A percentile compares a stretch with the other conserved stretches of the same genome.
These are phyloP conservation scores for Elysia crispata DNA, from an alignment of 2,888 invertebrate species.

Conservation along the genomic window DNA sequence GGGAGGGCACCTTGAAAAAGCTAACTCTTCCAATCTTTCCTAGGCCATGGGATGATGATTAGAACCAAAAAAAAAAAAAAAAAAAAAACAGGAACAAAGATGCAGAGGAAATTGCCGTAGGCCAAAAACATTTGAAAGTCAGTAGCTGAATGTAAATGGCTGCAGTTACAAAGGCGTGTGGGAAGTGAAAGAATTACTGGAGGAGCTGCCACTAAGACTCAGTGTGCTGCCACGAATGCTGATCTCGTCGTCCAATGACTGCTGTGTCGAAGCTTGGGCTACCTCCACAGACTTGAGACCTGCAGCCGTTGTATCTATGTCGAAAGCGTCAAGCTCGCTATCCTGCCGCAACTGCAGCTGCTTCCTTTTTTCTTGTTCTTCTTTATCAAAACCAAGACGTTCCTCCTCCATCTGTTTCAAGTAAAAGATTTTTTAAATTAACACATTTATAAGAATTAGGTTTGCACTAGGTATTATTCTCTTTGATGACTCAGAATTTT, in stretches of 20 bases:
- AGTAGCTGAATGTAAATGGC: too few species aligned
- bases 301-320: slow-evolving; percentile 93
- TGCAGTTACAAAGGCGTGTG: slow-evolving; percentile 54
- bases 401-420: slow-evolving; percentile 92
- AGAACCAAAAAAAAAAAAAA: too few species aligned
- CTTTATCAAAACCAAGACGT: slow-evolving; percentile 92
- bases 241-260: slow-evolving; percentile 88
- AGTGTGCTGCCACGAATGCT: slow-evolving; percentile 95
- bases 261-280: slow-evolving; percentile 93
- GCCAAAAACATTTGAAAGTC: too few species aligned
- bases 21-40: too few species aligned
- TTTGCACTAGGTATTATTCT: too few species aligned
- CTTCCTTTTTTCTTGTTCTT: slow-evolving; percentile 92
- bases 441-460: too few species aligned
- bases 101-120: too few species aligned
- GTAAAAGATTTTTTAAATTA: too few species aligned
- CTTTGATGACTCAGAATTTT: too few species aligned
- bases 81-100: too few species aligned
- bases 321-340: slow-evolving; percentile 93
- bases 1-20: too few species aligned
- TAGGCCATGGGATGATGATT: too few species aligned
- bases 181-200: slow-evolving; percentile 68
- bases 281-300: slow-evolving; percentile 95
- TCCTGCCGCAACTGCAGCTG: slow-evolving; percentile 93
- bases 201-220: slow-evolving; percentile 89